Evolutionary conservation across 2,797 vertebrate genomes (phyloP).

Genomic region (Philypnodon macrostomus): DNA sequence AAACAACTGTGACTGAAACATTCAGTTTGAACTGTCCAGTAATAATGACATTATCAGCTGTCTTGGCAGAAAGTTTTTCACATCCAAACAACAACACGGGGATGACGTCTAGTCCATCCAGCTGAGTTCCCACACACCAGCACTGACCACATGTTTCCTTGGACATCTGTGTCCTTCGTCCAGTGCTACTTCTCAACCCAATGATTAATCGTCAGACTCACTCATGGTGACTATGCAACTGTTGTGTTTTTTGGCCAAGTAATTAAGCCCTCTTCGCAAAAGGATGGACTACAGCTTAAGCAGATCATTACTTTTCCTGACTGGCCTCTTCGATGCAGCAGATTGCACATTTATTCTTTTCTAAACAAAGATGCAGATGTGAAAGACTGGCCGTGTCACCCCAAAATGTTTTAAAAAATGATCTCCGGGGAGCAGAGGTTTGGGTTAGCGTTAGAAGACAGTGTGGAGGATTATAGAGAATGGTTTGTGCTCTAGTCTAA

Average conservation of each 20-base stretch:
- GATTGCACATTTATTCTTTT: constrained; percentile 34
- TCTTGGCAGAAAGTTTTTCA: constrained; percentile 28
- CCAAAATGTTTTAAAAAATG: constrained; percentile 6
- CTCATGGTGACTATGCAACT: background rate
- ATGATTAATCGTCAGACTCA: constrained; percentile 18
- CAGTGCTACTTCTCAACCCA: constrained; percentile 2
- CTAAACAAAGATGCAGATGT: constrained; percentile 34
- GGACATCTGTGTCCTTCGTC: constrained; percentile 15
- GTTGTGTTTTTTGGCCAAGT: constrained; percentile 9
- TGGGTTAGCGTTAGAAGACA: constrained; percentile 25
- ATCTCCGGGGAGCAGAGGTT: constrained; percentile 14
- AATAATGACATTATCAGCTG: constrained; percentile 50
- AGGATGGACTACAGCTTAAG: constrained; percentile 19
- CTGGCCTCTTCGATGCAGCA: constrained; percentile 1
- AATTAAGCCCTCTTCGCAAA: constrained; percentile 19
- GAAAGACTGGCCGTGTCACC: constrained; percentile 14
- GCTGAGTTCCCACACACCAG: constrained; percentile 26
- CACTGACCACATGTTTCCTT: constrained; percentile 13
- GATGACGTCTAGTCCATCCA: constrained; percentile 19
- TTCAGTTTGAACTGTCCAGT: constrained; percentile 25
- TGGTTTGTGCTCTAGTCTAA: constrained; percentile 53
- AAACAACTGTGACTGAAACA: background rate
- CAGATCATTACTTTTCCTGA: constrained; percentile 14
- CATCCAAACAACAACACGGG: constrained; percentile 24
- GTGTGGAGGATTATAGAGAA: constrained; percentile 26